A percentile compares a stretch with the other conserved stretches of the same genome.
Evolutionary conservation across 2,888 invertebrate species (phyloP).

Genomic region (Melinaea menophilus): DNA sequence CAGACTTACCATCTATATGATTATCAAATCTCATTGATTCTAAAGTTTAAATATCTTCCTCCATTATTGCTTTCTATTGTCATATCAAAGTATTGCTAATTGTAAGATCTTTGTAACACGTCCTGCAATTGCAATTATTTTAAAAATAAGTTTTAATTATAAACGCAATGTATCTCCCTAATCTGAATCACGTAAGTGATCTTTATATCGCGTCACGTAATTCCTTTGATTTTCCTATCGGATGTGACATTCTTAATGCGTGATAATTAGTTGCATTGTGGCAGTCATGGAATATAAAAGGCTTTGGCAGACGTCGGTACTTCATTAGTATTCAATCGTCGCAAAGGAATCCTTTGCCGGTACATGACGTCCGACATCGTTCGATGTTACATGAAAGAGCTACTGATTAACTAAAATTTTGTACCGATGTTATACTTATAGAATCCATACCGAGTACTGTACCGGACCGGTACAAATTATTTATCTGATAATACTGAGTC

Average conservation of each 20-base stretch:
- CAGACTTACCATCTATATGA: no score
- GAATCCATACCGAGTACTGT: no score
- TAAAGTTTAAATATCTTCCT: no score
- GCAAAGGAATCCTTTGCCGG: constrained; percentile 22
- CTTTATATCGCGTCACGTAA: constrained; percentile 18
- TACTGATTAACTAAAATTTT: background rate
- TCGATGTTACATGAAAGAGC: background rate
- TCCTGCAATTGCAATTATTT: background rate
- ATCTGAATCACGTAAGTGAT: constrained; percentile 1
- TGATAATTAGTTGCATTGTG: constrained; percentile 22
- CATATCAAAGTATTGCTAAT: no score
- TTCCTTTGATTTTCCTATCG: constrained; percentile 20
- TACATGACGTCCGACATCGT: constrained; percentile 10
- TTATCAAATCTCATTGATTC: no score
- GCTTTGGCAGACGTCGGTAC: constrained; percentile 7
- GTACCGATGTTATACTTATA: no score
- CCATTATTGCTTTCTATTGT: no score
- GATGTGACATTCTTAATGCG: constrained; percentile 15
- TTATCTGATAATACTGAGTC: no score
- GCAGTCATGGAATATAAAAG: constrained; percentile 20
- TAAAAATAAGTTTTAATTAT: no score
- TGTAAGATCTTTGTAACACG: background rate
- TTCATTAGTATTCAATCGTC: constrained; percentile 14
- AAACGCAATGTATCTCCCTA: background rate
- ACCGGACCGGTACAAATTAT: no score